These are phyloP conservation scores for Orthochromis indermauri DNA, from an alignment of 2,113 vertebrate species.

Conservation along the genomic window DNA sequence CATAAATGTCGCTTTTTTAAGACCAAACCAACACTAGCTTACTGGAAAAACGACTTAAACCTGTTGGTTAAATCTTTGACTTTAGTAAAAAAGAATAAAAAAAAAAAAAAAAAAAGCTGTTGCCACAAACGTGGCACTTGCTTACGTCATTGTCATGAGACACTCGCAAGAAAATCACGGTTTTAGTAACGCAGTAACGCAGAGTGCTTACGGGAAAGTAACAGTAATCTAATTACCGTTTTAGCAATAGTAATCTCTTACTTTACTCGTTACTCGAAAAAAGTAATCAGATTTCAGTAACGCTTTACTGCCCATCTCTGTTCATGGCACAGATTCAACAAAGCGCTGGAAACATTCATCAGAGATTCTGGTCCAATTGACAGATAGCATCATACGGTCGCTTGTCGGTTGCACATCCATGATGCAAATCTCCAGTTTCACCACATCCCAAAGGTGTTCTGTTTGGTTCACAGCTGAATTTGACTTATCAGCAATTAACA, in stretches of 20 bases:
- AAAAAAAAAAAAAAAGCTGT: not conserved
- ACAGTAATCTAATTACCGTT: not conserved
- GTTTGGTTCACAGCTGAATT: not conserved
- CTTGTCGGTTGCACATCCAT: not conserved
- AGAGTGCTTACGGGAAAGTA: not conserved
- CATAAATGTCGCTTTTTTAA: too few relatives aligned
- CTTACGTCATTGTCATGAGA: fast-evolving
- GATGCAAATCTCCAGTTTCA: not conserved
- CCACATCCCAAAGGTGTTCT: not conserved
- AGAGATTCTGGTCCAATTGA: not conserved
- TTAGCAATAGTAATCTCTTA: not conserved
- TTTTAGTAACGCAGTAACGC: not conserved
- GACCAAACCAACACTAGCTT: too few relatives aligned
- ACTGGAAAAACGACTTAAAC: too few relatives aligned
- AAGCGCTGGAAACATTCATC: not conserved
- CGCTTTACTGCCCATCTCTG: not conserved
- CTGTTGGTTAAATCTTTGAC: too few relatives aligned
- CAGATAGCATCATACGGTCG: not conserved
- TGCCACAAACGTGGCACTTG: fast-evolving
- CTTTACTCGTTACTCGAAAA: fast-evolving
- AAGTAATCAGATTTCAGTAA: not conserved
- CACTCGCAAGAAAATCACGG: not conserved
- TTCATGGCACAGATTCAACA: not conserved
- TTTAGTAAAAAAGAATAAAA: too few relatives aligned
- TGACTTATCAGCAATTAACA: not conserved